Percentiles rank a stretch among this genome's conserved stretches.
Conservation (phyloP, 2,888 invertebrate species). For the Nomada flava region DNA sequence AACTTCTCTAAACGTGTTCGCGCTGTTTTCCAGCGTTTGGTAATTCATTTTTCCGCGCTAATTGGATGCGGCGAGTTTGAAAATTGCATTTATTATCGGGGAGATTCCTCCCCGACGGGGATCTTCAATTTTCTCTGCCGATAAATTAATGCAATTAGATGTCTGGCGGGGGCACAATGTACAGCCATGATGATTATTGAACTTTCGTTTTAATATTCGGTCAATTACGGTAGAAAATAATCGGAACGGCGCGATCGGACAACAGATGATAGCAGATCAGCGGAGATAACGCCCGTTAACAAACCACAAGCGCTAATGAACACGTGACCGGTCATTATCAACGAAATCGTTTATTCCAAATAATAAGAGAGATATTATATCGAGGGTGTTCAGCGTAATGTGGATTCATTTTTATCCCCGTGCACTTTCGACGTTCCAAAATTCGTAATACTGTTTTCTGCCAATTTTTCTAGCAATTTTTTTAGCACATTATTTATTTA, state of each 20-base stretch:
- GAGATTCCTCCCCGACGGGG: not conserved
- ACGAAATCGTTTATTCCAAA: slow-evolving; percentile 3
- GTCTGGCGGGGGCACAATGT: too few species aligned
- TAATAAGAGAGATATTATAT: slow-evolving; percentile 1
- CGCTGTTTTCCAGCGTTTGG: not conserved
- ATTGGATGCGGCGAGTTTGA: not conserved
- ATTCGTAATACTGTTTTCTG: not conserved
- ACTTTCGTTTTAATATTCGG: slow-evolving; percentile 28
- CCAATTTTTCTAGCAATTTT: not conserved
- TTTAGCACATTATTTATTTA: not conserved
- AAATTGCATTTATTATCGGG: slow-evolving; percentile 11
- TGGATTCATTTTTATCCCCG: not conserved
- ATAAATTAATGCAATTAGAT: slow-evolving; percentile 15
- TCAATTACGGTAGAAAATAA: slow-evolving; percentile 24
- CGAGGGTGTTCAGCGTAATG: not conserved
- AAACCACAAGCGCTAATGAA: slow-evolving; percentile 26
- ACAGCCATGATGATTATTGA: not conserved
- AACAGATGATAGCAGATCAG: slow-evolving; percentile 23
- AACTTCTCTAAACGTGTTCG: not conserved
- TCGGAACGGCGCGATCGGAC: not conserved
- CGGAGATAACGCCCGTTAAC: slow-evolving; percentile 16
- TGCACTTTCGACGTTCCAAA: too few species aligned
- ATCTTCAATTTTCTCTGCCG: not conserved
- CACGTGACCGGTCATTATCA: slow-evolving; percentile 3
- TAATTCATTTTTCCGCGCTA: slow-evolving; percentile 11